phyloP scores from a whole-genome alignment of 1,140 invertebrate species.

The Caenorhabditis remanei region DNA sequence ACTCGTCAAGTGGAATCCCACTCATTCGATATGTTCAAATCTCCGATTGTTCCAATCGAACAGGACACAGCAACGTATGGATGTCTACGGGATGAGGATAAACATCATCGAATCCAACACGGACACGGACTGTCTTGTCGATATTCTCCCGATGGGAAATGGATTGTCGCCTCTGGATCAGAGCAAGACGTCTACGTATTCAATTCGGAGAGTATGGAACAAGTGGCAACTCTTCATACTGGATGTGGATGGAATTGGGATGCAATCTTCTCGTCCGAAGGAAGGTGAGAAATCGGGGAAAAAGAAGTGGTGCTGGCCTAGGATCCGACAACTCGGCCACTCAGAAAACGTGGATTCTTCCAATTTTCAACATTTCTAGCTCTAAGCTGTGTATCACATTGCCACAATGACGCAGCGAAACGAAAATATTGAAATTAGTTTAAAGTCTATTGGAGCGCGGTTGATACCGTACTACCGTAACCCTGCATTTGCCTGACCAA shows the following conservation, averaged over 20 bases:
- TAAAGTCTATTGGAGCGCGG: too few relatives aligned
- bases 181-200: constrained; percentile 31
- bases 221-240: background rate
- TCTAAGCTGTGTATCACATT: too few relatives aligned
- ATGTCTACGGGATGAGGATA: constrained; percentile 36
- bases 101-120: background rate
- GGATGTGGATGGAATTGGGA: constrained; percentile 49
- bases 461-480: too few relatives aligned
- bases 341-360: too few relatives aligned
- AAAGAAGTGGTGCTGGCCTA: too few relatives aligned
- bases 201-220: constrained; percentile 24
- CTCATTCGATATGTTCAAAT: constrained; percentile 41
- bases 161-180: constrained; percentile 17
- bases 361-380: too few relatives aligned
- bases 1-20: constrained; percentile 32
- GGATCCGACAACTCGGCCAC: too few relatives aligned
- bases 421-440: too few relatives aligned
- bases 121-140: constrained; percentile 35
- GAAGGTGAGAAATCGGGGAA: background rate
- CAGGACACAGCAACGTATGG: constrained; percentile 34
- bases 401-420: too few relatives aligned
- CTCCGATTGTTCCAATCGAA: constrained; percentile 36
- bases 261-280: constrained; percentile 37
- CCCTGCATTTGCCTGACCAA: too few relatives aligned
- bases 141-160: constrained; percentile 28